These are phyloP conservation scores for Kryptopterus vitreolus DNA, from an alignment of 2,797 vertebrate genomes.

Conservation along the genomic window DNA sequence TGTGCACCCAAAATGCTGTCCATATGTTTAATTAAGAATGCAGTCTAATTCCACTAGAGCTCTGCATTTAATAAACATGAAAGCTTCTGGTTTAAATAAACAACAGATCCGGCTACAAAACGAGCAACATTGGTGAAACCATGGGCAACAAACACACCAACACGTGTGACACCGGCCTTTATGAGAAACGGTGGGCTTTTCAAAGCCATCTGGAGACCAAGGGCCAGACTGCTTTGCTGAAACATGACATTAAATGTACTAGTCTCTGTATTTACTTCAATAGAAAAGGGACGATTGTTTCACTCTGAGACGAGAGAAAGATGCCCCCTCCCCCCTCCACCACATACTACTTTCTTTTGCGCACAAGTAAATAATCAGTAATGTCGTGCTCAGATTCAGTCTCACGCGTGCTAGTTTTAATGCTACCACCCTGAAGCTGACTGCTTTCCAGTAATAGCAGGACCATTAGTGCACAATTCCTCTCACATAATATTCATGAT, in stretches of 20 bases:
- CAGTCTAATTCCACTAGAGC: conserved; percentile 55
- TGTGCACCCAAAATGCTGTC: conserved; percentile 66
- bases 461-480: not conserved
- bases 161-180: not conserved
- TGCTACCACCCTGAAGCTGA: not conserved
- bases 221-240: not conserved
- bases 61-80: not conserved
- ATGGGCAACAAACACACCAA: not conserved
- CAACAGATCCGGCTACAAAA: not conserved
- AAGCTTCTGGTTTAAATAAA: not conserved
- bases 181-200: conserved; percentile 3
- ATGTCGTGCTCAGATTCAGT: not conserved
- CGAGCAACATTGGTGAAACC: not conserved
- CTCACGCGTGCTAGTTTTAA: not conserved
- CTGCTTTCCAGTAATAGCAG: not conserved
- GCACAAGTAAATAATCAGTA: not conserved
- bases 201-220: conserved; percentile 10
- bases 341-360: not conserved
- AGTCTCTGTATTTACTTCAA: not conserved
- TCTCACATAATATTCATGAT: not conserved
- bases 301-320: not conserved
- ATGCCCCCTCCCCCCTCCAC: too few relatives aligned
- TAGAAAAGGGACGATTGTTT: not conserved
- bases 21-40: conserved; percentile 76
- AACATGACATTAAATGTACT: not conserved